A percentile compares a stretch with the other conserved stretches of the same genome.
These are phyloP conservation scores for Heliothis peltigera DNA, from an alignment of 2,888 invertebrate genomes.

Conservation along the genomic window DNA sequence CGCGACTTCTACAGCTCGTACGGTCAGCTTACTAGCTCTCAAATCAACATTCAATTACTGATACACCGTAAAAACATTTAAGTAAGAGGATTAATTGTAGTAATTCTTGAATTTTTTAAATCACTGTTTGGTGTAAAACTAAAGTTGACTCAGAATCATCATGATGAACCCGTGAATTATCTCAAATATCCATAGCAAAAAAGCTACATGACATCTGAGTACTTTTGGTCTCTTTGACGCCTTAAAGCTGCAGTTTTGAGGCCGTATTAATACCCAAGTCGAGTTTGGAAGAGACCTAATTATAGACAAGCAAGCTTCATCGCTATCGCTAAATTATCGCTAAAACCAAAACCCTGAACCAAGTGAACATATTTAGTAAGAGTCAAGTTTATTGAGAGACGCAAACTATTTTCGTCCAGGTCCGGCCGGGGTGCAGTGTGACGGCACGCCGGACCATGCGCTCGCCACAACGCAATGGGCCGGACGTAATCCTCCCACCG, in stretches of 20 bases:
- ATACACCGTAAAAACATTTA: background rate
- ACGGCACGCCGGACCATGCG: constrained; percentile 66
- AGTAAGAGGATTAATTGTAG: background rate
- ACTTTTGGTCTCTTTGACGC: too few species aligned
- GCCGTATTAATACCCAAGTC: too few species aligned
- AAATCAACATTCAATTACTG: constrained; percentile 5
- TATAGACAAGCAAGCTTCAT: background rate
- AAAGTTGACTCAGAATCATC: too few species aligned
- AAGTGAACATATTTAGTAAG: constrained; percentile 24
- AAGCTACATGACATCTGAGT: too few species aligned
- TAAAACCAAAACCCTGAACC: background rate
- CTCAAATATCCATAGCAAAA: too few species aligned
- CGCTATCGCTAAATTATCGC: background rate
- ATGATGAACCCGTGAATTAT: too few species aligned
- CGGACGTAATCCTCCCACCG: constrained; percentile 77
- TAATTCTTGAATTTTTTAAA: too few species aligned
- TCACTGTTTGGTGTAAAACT: too few species aligned
- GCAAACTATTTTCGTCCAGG: constrained; percentile 61
- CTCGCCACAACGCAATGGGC: constrained; percentile 74
- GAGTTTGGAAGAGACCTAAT: background rate
- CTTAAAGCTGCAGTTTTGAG: too few species aligned
- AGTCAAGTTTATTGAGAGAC: constrained; percentile 38
- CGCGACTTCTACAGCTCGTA: constrained; percentile 43
- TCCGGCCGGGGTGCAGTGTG: constrained; percentile 56
- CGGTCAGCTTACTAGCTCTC: constrained; percentile 36